phyloP scores from a whole-genome alignment of 2,113 vertebrate species.

The Rhynchopsitta pachyrhyncha region DNA sequence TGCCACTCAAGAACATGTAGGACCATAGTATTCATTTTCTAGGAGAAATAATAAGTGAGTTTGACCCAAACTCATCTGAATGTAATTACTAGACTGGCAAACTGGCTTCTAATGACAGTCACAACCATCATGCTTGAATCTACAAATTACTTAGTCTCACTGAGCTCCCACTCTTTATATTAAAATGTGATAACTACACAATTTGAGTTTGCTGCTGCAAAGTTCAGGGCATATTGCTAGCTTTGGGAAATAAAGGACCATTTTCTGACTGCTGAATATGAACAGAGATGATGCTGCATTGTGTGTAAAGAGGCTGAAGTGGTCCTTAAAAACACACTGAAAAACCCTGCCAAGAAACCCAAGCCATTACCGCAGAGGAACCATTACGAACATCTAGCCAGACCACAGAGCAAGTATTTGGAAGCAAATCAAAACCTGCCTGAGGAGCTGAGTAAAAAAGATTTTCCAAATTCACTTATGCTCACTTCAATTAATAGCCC shows the following conservation, averaged over 20 bases:
- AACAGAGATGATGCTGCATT: background rate
- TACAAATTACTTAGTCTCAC: background rate
- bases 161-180: background rate
- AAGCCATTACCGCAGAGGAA: background rate
- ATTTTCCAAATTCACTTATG: background rate
- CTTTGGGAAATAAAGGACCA: background rate
- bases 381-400: background rate
- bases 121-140: background rate
- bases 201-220: background rate
- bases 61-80: background rate
- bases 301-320: background rate
- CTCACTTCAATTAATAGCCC: conserved; percentile 23
- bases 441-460: conserved; percentile 19
- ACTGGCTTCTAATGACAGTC: background rate
- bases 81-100: background rate
- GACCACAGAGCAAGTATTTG: background rate
- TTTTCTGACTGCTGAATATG: background rate
- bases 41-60: background rate
- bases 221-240: background rate
- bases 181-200: background rate
- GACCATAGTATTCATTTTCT: background rate
- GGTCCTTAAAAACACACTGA: background rate
- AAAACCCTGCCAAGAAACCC: background rate
- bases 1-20: background rate
- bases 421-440: conserved; percentile 51